These are phyloP conservation scores for Euphydryas editha DNA, from an alignment of 2,888 invertebrate genomes.

Conservation along the genomic window DNA sequence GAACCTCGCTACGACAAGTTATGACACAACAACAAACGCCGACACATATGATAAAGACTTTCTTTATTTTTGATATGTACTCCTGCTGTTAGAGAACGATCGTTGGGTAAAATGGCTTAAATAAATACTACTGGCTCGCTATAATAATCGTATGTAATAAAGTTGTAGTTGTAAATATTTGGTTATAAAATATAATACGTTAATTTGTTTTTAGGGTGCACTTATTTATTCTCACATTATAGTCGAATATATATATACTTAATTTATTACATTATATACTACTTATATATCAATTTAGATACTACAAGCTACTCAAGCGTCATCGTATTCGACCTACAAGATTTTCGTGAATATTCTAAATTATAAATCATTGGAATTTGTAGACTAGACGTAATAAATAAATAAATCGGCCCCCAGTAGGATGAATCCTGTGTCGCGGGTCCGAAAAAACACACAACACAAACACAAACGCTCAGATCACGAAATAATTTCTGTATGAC, in stretches of 20 bases:
- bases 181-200: neutral
- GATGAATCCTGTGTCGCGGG: no score
- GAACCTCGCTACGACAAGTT: slow-evolving; percentile 68
- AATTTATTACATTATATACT: no score
- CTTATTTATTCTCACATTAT: neutral
- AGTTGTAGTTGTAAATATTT: neutral
- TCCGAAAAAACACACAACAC: no score
- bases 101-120: slow-evolving; percentile 20
- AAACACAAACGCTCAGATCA: no score
- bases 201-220: neutral
- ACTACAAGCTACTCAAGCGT: no score
- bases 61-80: slow-evolving; percentile 61
- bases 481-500: no score
- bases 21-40: slow-evolving; percentile 76
- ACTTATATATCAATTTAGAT: no score
- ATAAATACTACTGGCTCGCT: slow-evolving; percentile 9
- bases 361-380: no score
- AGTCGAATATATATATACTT: neutral
- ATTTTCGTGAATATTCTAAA: no score
- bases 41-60: slow-evolving; percentile 59
- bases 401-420: no score
- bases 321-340: no score
- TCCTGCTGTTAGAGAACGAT: slow-evolving; percentile 33
- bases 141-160: neutral
- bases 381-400: no score